Evolutionary conservation across 2,888 invertebrate species (phyloP).

Genomic region (Strigamia crassipes): DNA sequence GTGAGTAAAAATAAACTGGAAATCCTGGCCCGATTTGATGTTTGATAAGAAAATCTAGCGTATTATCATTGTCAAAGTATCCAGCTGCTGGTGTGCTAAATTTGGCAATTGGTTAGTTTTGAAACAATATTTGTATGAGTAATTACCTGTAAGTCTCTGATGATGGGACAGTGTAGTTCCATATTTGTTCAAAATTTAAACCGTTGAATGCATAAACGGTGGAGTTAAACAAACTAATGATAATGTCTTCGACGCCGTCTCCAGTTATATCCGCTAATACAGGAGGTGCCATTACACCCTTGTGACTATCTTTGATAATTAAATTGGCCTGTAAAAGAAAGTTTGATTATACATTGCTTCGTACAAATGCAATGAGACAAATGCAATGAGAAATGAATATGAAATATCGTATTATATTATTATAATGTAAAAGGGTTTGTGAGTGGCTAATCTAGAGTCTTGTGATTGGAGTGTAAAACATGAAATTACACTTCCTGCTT

Average conservation of each 20-base stretch:
- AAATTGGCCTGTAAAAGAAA: conserved; percentile 60
- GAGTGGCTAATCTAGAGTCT: too few relatives aligned
- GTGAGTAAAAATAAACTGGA: conserved; percentile 74
- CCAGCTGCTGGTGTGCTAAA: conserved; percentile 75
- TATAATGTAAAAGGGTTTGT: too few relatives aligned
- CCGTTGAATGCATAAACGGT: conserved; percentile 75
- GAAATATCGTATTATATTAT: too few relatives aligned
- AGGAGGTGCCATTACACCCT: conserved; percentile 69
- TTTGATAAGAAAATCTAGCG: conserved; percentile 78
- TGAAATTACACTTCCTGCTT: too few relatives aligned
- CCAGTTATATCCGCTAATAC: conserved; percentile 73
- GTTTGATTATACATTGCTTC: too few relatives aligned
- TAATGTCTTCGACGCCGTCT: conserved; percentile 73
- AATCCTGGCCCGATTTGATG: conserved; percentile 72
- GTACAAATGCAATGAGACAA: too few relatives aligned
- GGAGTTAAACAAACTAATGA: conserved; percentile 74
- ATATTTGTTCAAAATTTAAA: conserved; percentile 68
- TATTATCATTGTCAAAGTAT: conserved; percentile 74
- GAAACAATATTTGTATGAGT: neutral
- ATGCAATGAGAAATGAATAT: too few relatives aligned
- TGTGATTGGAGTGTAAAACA: too few relatives aligned
- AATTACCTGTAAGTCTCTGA: conserved; percentile 69
- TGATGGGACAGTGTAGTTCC: conserved; percentile 71
- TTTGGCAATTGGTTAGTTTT: neutral
- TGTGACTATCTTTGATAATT: conserved; percentile 66